phyloP scores from a whole-genome alignment of 1,140 invertebrate genomes.

The Solenopsis fugax region DNA sequence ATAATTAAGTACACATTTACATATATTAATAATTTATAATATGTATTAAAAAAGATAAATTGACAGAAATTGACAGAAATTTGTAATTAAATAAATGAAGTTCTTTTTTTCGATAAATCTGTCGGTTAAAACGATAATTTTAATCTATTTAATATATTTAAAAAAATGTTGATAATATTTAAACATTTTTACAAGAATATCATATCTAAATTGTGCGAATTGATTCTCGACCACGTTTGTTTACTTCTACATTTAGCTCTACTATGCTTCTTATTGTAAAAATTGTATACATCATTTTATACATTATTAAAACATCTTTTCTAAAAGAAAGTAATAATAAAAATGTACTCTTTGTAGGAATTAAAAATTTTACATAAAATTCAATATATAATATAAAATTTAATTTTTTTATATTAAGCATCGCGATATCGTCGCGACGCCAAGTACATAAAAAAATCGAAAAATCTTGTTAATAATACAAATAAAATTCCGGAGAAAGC shows the following conservation, averaged over 20 bases:
- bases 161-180: too few species aligned
- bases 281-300: not conserved
- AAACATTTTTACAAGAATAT: not conserved
- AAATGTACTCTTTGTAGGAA: not conserved
- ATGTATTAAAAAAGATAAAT: not conserved
- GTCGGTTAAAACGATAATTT: too few species aligned
- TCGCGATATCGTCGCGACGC: too few species aligned
- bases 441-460: too few species aligned
- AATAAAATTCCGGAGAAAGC: too few species aligned
- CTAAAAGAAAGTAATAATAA: not conserved
- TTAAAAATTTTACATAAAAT: not conserved
- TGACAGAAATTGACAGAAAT: not conserved
- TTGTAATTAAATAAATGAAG: not conserved
- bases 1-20: too few species aligned
- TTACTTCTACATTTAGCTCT: not conserved
- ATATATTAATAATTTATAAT: too few species aligned
- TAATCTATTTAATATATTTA: too few species aligned
- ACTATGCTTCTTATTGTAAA: not conserved
- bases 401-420: too few species aligned
- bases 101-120: too few species aligned
- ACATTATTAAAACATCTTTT: not conserved
- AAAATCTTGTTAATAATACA: too few species aligned
- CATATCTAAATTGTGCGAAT: not conserved
- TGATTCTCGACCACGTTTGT: not conserved
- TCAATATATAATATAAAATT: not conserved